These are phyloP conservation scores for Promerops cafer DNA, from an alignment of 2,113 vertebrate species.

Conservation along the genomic window DNA sequence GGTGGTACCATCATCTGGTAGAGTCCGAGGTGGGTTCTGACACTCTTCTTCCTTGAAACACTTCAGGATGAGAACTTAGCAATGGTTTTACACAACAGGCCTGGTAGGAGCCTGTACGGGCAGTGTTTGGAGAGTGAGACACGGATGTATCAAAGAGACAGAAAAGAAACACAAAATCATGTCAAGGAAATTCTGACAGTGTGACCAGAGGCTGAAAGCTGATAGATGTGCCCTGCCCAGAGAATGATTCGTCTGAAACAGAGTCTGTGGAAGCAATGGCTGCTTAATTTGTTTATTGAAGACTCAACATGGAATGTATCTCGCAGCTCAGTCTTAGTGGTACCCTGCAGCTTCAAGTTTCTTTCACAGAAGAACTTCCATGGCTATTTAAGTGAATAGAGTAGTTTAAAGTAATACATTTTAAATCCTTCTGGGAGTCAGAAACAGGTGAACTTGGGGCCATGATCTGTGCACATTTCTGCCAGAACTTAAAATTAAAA, in stretches of 20 bases:
- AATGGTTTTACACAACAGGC: not conserved
- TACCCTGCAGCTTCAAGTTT: not conserved
- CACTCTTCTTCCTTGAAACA: not conserved
- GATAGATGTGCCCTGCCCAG: not conserved
- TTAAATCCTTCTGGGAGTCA: not conserved
- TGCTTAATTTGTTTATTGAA: not conserved
- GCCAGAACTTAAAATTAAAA: not conserved
- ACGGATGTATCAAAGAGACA: not conserved
- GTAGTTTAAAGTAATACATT: not conserved
- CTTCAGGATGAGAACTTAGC: not conserved
- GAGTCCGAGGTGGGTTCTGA: rapidly evolving
- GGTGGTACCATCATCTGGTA: not conserved
- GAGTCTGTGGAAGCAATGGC: not conserved
- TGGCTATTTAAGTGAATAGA: not conserved
- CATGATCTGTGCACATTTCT: not conserved
- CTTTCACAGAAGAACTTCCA: not conserved
- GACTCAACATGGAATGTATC: not conserved
- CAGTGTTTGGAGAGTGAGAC: not conserved
- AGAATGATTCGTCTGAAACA: not conserved
- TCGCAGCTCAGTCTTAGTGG: not conserved
- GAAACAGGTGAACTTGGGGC: not conserved
- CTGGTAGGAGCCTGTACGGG: not conserved
- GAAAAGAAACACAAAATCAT: not conserved
- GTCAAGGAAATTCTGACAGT: not conserved
- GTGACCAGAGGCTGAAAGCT: not conserved